Evolutionary conservation across 2,888 invertebrate species (phyloP), one percentile per base, ranked within the genome.

Genomic region (Epiblema foenella): DNA sequence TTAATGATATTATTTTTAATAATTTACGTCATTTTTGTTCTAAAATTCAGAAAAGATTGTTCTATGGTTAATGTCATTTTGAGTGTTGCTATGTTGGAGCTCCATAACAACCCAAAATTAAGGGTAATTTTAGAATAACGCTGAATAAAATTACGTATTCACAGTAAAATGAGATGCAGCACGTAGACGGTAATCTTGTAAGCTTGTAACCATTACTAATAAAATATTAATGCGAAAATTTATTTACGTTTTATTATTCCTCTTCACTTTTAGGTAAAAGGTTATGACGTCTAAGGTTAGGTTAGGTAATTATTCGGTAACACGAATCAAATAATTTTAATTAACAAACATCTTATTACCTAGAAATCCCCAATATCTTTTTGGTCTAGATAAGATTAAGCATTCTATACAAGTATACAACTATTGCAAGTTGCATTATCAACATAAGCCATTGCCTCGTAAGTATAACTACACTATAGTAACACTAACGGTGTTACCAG

Each of bases 1-100:
- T 70, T 70, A 66, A 33, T 46, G 65, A 70, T 75, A 73, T 75
- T 75, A 73, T 70, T 74, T 51, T 51, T 33, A n/a, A 24, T 42
- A 37, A 29, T 33, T 42, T 20, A 18, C 18, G 11, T 18, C 33
- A 39, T 24, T 24, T 20, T 39, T 39, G 37, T 20, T 15, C 52
- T 54, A 39, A 64, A 54, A 39, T 54, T 20, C 52, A 54, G 54
- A 54, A 20, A 54, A 33, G 17, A 29, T 39, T 54, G 39, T 15
- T 42, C 60, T 60, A 54, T 54, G 54, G 15, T 68, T 64, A 64
- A 64, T 64, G 64, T 64, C 39, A 39, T 54, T 64, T 62, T 46
- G n/a, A 62, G 60, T 60, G 60, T 68, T 62, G 68, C 33, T 54
- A 62, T 29, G 52, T 62, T 33, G 20, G 15, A 39, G 59, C 18